Evolutionary conservation across 2,888 invertebrate genomes (phyloP).

Genomic region (Conops quadrifasciatus): DNA sequence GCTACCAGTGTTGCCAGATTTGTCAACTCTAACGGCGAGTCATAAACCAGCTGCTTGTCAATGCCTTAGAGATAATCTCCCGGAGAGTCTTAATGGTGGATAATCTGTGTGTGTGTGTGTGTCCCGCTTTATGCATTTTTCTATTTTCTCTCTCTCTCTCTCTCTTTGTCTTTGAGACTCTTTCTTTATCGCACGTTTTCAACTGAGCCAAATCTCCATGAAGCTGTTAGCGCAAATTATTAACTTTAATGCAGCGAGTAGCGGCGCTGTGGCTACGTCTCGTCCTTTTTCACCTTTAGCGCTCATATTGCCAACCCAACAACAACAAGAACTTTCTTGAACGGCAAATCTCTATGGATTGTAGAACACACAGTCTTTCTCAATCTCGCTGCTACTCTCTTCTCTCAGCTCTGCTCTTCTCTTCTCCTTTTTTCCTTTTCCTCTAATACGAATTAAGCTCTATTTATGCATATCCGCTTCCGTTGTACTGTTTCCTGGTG

Average conservation of each 20-base stretch:
- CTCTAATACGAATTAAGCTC: conserved; percentile 1
- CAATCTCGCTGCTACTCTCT: neutral
- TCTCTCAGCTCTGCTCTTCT: neutral
- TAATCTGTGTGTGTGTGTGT: neutral
- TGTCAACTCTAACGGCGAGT: neutral
- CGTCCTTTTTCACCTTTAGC: no score
- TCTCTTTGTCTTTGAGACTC: neutral
- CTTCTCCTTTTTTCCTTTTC: neutral
- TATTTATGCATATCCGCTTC: conserved; percentile 16
- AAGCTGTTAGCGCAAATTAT: conserved; percentile 3
- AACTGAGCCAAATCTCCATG: neutral
- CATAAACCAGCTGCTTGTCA: no score
- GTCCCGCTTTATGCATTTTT: neutral
- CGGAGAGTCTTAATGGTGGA: no score
- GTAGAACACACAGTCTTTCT: neutral
- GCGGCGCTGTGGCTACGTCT: neutral
- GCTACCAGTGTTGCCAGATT: conserved; percentile 36
- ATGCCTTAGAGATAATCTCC: no score
- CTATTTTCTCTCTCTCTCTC: neutral
- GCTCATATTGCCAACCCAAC: no score
- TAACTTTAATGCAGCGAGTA: neutral
- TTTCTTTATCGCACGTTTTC: neutral
- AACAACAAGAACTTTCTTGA: no score
- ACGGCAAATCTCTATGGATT: no score
- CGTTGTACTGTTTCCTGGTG: neutral